Evolutionary conservation across 1,140 invertebrate genomes (phyloP).

Genomic region (Drosophila tsacasi): DNA sequence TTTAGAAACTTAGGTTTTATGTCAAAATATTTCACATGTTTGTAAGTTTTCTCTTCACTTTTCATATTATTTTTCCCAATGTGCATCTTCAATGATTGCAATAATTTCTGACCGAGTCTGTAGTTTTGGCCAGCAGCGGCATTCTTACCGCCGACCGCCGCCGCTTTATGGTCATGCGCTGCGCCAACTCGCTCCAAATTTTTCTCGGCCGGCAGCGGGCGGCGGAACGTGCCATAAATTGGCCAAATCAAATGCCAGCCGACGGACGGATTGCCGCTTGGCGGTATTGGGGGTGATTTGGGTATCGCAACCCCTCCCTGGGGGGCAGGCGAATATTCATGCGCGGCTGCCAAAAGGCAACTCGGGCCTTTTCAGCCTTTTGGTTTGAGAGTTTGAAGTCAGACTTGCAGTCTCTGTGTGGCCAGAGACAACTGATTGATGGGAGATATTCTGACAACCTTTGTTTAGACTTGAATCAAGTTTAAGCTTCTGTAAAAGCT

Average conservation of each 20-base stretch:
- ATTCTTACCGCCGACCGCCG: constrained; percentile 63
- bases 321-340: constrained; percentile 16
- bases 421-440: constrained; percentile 19
- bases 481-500: background rate
- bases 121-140: constrained; percentile 67
- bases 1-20: background rate
- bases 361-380: constrained; percentile 1
- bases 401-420: constrained; percentile 16
- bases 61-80: background rate
- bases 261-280: constrained; percentile 59
- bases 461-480: background rate
- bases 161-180: constrained; percentile 78
- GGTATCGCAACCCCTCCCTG: constrained; percentile 42
- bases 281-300: constrained; percentile 58
- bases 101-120: constrained; percentile 66
- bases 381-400: background rate
- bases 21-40: no score
- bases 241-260: constrained; percentile 75
- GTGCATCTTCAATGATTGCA: constrained; percentile 51
- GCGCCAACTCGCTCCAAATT: constrained; percentile 73
- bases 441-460: background rate
- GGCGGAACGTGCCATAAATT: constrained; percentile 83
- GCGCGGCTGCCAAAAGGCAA: constrained; percentile 13
- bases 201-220: constrained; percentile 38
- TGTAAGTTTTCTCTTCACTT: background rate